Evolutionary conservation across 2,888 invertebrate species (phyloP), one percentile per base, ranked within the genome.

Genomic region (Gastracanthus pulcherrimus): DNA sequence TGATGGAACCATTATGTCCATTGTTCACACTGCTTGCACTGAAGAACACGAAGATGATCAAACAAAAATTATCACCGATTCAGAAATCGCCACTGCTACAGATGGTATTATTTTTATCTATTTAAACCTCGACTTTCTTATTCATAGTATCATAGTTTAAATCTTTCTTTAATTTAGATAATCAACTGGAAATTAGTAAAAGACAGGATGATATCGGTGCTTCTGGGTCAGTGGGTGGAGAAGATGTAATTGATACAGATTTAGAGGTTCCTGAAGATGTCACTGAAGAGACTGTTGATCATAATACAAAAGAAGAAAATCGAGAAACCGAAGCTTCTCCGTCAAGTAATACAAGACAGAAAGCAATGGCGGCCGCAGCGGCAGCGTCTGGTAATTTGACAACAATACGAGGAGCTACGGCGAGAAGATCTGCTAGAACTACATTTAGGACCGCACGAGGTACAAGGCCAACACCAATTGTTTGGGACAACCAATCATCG

Each of bases 281-380:
- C 19, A 92, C 92, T 26, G 87, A 90, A 7, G 93, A 93, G 84
- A 91, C 92, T 62, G 91, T 89, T 16, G 91, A 91, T 29, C 84
- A 86, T 19, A 89, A 90, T 38, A 84, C 86, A 6, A 90, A 89
- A 82, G 96, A 96, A 89, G 96, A 96, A 89, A 96, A 95, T 3
- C 94, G 96, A 71, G 96, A 96, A 92, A 96, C 96, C 1, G 96
- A 96, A 91, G 96, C 96, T n/a, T 92, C 93, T 0, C 94, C 94
- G 2, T 94, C 94, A 26, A 93, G 93, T 67, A 94, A 94, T 83
- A 94, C 94, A 4, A 91, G 94, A 0, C 90, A 90, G 60, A 88
- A 89, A 58, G 84, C 88, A 0, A 82, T 86, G 55, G 87, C 87
- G 0, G 92, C 92, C 41, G 92, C 92, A 19, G 86, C 79, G 77